Base-by-base conservation (phyloP, 1,140 invertebrate species). In the Pinna nobilis region DNA sequence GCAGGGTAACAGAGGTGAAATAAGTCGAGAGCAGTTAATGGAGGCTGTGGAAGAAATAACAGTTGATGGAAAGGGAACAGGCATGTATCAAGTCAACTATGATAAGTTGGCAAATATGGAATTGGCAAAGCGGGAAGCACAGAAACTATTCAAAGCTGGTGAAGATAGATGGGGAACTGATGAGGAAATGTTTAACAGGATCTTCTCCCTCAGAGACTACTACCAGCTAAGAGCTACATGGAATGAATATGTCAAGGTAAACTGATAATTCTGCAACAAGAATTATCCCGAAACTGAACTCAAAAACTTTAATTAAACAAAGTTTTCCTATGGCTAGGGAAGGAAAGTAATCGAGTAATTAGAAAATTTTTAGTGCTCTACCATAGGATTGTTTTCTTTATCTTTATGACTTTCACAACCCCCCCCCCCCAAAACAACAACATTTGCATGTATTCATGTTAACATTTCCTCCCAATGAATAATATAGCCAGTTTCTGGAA, bases 151-250 rank as follows among this genome's bases (percentile, higher is more conserved):
- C 32, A 80, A 88, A 61, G 85, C 90, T 47, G 85, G 91, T 28
- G 90, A 90, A 50, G 85, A 88, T 32, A 84, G 84, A 60, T 88
- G 89, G 78, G 90, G 90, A n/a, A 91, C 90, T 7, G 90, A 91
- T 77, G 90, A 91, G 57, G 84, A 84, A 57, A 82, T 77, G 6
- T 88, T 88, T 49, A 82, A 80, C 70, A 33, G 79, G 3, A 86
- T 88, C 37, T 86, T 88, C 44, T 76, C 84, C 11, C 72, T 65
- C 15, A 67, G 82, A 35, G 75, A 85, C 67, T 84, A 85, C 74
- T 86, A 87, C 64, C 80, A 85, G 57, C 78, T 89, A 25, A 72
- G 84, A 69, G 79, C 72, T 20, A 81, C 81, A 7, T 88, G 85
- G 76, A 77, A 86, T 37, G 79, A 88, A 41, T 89, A 88, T 80